Conservation (phyloP, 2,113 vertebrate species). For the Onychorhynchus coronatus region DNA sequence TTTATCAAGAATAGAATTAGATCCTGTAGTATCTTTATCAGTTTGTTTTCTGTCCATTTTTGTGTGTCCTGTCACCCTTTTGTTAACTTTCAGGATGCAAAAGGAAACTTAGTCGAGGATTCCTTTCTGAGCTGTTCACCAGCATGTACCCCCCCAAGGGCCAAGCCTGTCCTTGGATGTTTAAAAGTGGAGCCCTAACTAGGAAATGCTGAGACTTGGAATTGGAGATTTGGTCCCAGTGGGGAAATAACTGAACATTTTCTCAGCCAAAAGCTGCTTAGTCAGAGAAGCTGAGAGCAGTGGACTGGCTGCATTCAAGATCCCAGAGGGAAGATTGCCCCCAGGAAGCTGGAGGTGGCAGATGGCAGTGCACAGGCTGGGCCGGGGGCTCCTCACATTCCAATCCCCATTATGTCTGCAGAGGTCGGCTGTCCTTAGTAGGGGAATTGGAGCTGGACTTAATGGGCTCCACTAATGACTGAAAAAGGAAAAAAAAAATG, state of each 20-base stretch:
- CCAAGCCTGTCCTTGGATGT: background rate
- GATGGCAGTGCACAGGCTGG: background rate
- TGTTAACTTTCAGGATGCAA: background rate
- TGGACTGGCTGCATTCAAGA: background rate
- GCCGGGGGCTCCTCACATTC: background rate
- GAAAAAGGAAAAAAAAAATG: background rate
- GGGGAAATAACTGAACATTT: background rate
- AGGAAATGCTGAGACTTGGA: background rate
- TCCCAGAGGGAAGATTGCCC: background rate
- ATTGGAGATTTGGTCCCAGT: background rate
- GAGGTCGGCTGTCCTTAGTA: background rate
- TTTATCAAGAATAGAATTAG: background rate
- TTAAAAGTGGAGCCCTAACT: background rate
- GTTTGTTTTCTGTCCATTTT: background rate
- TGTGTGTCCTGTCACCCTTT: background rate
- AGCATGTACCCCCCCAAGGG: background rate
- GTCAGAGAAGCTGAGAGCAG: background rate
- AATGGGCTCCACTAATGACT: slow-evolving; percentile 37
- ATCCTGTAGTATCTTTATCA: background rate
- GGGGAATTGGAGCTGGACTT: background rate
- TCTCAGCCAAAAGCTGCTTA: background rate
- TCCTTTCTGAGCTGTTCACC: background rate
- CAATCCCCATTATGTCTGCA: background rate
- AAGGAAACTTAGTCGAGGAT: background rate
- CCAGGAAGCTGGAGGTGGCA: background rate